Percentiles rank a stretch among this genome's conserved stretches.
These are phyloP conservation scores for Pleuronectes platessa DNA, from an alignment of 2,113 vertebrate species.

Conservation along the genomic window DNA sequence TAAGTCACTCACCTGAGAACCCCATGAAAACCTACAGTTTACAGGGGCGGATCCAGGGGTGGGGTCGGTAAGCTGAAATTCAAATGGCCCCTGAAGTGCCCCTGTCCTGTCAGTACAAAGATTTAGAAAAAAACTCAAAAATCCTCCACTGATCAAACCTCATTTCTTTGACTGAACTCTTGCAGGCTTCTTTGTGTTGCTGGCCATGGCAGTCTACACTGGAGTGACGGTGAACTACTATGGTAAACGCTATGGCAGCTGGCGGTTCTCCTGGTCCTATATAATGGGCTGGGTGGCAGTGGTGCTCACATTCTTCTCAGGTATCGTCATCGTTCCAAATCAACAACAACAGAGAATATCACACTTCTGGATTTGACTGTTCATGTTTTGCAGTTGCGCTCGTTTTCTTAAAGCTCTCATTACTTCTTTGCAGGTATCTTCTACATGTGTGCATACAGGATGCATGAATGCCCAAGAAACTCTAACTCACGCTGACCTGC, in stretches of 20 bases:
- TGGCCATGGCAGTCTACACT: slow-evolving; percentile 86
- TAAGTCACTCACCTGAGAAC: slow-evolving; percentile 30
- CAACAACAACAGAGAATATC: neutral
- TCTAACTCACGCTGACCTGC: slow-evolving; percentile 77
- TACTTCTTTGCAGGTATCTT: slow-evolving; percentile 78
- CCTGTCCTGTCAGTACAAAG: no score
- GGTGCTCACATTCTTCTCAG: slow-evolving; percentile 86
- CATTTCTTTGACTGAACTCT: neutral
- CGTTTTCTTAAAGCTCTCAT: fast-evolving
- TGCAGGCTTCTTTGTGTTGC: slow-evolving; percentile 83
- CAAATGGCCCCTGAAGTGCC: neutral
- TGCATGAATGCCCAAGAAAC: slow-evolving; percentile 83
- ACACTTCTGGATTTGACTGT: neutral
- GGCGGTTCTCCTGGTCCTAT: slow-evolving; percentile 87
- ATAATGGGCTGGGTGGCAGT: slow-evolving; percentile 86
- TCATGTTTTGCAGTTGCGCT: neutral
- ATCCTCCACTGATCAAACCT: neutral
- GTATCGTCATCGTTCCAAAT: slow-evolving; percentile 35
- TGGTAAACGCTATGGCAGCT: slow-evolving; percentile 84
- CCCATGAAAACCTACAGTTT: no score
- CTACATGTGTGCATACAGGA: slow-evolving; percentile 86
- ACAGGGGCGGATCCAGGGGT: no score
- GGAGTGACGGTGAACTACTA: slow-evolving; percentile 86
- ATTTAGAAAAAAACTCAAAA: no score
- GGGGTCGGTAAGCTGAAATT: no score